A percentile compares a stretch with the other conserved stretches of the same genome.
Conservation (phyloP, 2,797 vertebrate genomes). For the Myiotriccus ornatus region DNA sequence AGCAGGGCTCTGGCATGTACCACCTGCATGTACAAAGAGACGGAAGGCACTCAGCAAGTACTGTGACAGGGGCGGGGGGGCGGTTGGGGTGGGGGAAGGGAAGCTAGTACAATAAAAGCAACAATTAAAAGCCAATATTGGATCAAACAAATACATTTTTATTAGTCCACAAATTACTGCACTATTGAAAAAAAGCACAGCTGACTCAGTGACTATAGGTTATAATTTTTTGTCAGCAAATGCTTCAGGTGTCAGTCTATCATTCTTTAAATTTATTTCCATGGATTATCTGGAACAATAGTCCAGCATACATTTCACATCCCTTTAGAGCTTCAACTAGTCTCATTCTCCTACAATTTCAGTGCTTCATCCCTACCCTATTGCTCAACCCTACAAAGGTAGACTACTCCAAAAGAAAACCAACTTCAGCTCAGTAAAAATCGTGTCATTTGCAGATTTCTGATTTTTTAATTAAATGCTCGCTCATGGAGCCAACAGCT, state of each 20-base stretch:
- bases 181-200: neutral
- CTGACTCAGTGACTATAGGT: neutral
- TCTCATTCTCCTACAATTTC: neutral
- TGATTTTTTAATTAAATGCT: neutral
- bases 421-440: neutral
- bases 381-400: neutral
- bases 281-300: neutral
- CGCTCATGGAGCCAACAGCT: neutral
- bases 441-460: neutral
- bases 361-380: neutral
- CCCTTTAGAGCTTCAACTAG: neutral
- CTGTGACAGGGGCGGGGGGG: fast-evolving
- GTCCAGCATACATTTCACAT: neutral
- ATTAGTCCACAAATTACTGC: neutral
- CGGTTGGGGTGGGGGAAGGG: no score
- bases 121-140: neutral
- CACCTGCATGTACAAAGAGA: slow-evolving; percentile 79
- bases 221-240: neutral
- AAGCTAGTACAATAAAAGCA: neutral
- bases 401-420: neutral
- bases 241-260: neutral
- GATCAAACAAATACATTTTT: neutral
- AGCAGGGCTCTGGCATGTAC: slow-evolving; percentile 92
- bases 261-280: neutral
- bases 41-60: slow-evolving; percentile 3